These are phyloP conservation scores for Platyura marginata DNA, from an alignment of 1,140 invertebrate genomes.

Conservation along the genomic window DNA sequence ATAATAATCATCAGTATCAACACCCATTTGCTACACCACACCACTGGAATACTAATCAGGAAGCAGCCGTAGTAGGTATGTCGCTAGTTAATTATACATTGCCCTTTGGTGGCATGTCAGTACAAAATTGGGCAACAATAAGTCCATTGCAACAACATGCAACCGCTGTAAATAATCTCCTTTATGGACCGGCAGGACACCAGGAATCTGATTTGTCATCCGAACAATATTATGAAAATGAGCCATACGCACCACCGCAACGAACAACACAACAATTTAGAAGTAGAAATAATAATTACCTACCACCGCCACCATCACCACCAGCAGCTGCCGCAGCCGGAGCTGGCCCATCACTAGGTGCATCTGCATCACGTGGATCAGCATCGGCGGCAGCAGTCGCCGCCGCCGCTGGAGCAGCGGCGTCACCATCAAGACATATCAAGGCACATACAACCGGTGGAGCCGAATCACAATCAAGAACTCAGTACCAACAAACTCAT, in stretches of 20 bases:
- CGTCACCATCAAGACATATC: no score
- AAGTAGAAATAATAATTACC: constrained; percentile 1
- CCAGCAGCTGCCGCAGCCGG: constrained; percentile 4
- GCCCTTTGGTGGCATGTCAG: constrained; percentile 17
- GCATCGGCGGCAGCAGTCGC: background rate
- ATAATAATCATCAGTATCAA: no score
- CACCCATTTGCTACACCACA: background rate
- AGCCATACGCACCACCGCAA: constrained; percentile 11
- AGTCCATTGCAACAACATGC: constrained; percentile 21
- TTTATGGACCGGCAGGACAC: constrained; percentile 21
- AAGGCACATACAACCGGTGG: background rate
- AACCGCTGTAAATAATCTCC: constrained; percentile 21
- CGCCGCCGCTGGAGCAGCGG: background rate
- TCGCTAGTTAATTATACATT: constrained; percentile 21
- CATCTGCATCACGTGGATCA: constrained; percentile 2
- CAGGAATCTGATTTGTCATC: constrained; percentile 10
- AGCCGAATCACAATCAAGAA: background rate
- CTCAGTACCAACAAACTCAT: background rate
- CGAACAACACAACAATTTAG: constrained; percentile 5
- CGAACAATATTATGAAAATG: constrained; percentile 13
- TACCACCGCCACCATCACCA: constrained; percentile 1
- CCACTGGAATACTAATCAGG: background rate
- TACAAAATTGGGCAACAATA: constrained; percentile 16
- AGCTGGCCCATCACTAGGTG: background rate
- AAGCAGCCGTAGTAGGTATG: constrained; percentile 8